Base-by-base conservation (phyloP, 2,797 vertebrate species). In the Tiaroga cobitis region DNA sequence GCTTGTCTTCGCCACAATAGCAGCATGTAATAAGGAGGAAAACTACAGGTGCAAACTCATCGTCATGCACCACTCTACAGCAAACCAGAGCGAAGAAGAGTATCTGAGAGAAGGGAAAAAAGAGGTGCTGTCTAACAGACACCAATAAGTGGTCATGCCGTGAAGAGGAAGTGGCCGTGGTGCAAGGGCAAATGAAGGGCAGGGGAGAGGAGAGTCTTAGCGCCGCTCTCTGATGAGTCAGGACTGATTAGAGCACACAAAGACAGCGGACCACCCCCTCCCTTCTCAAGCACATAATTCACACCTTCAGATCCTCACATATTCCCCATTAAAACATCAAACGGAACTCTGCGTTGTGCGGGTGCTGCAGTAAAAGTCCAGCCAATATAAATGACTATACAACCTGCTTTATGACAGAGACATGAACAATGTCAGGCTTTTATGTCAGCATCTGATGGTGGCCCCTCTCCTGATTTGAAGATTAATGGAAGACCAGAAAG, bases 41-140 rank as follows among this genome's bases (percentile, higher is more conserved):
- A 92, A 94, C 93, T 92, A 93, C 91, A 93, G 92, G 93, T 92
- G 92, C 93, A 92, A 93, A 92, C 92, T 92, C 91, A 94, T 93
- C 92, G 93, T 92, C 91, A 93, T 91, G 93, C 91, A 90, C 93
- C 90, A 93, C 85, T 94, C 16, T 24, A 73, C 76, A 29, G 56
- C 68, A 74, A 74, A 80, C 56, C 41, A 69, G 49, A 54, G 65
- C 7, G 2, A 80, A 54, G 68, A 70, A 61, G 34, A 67, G 92
- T 94, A 92, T 85, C 88, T 80, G 88, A 89, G 43, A 79, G 51
- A 84, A 80, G 68, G 26, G 54, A 46, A 6, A 24, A n/a, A 32
- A 78, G 90, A 92, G 90, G 88, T 92, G 90, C 90, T 87, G 92
- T 91, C 91, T 92, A 92, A 92, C 91, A 84, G 89, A 91, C 92